Evolutionary conservation across 2,797 vertebrate species (phyloP), one percentile per base, ranked within the genome.

Genomic region (Remorina albescens): DNA sequence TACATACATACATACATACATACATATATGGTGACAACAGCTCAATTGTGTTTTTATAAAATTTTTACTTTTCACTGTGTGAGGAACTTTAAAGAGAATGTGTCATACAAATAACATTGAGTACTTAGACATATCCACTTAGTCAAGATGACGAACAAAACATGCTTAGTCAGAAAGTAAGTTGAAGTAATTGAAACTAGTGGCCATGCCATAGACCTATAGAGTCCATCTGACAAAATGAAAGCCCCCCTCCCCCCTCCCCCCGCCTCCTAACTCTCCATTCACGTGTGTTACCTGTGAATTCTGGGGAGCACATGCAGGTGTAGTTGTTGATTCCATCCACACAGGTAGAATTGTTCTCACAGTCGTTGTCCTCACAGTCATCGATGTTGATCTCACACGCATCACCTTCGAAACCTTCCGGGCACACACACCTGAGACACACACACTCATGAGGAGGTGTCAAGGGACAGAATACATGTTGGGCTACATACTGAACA

Each of bases 261-360:
- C 18, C 30, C 41, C 8, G 30, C n/a, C n/a, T 6, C 30, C 0
- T 16, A 26, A 19, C 5, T 58, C 19, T 36, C 19, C 3, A 13
- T 36, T 25, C 23, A 4, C 32, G 5, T 26, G 58, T 59, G 58
- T 78, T 97, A 99, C 98, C 98, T 96, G 98, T 98, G 87, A 98
- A 99, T 88, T 99, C 98, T 54, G 96, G 95, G 8, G 96, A 96
- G 84, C 98, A 99, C 85, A 97, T 96, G 89, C 98, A 99, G 0
- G 97, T 99, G 87, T 99, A 99, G 93, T 99, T 99, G 92, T 99
- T 99, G 92, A 99, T 96, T 58, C 98, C 98, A 77, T 99, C 98
- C 0, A 99, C 88, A 30, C 98, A 99, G 2, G 98, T 99, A 47
- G 98, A 97, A 89, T 99, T 99, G 92, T 99, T 99, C 90, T 99